A percentile compares a stretch with the other conserved stretches of the same genome.
Conservation (phyloP, 2,888 invertebrate species). For the Acronicta alni region DNA sequence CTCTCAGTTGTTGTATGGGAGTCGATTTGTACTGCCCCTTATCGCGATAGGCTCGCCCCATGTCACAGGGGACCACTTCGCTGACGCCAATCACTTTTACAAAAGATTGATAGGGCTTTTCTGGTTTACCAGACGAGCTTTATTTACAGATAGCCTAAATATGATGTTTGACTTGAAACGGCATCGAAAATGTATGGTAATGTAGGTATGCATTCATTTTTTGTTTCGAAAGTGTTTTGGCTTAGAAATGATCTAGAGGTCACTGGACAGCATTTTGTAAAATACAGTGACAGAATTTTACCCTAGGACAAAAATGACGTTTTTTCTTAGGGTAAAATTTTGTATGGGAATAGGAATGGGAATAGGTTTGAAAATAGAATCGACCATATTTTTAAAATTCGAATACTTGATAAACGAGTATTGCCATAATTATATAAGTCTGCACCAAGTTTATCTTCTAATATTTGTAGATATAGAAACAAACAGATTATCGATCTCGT, state of each 20-base stretch:
- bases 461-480: constrained; percentile 38
- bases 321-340: too few species aligned
- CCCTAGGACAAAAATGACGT: too few species aligned
- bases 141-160: neutral
- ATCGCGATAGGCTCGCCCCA: constrained; percentile 11
- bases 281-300: too few species aligned
- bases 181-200: too few species aligned
- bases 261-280: too few species aligned
- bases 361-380: too few species aligned
- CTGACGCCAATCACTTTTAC: constrained; percentile 3
- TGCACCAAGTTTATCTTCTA: neutral
- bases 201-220: too few species aligned
- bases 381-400: neutral
- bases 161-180: neutral
- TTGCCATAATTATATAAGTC: neutral
- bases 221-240: too few species aligned
- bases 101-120: constrained; percentile 5
- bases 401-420: neutral
- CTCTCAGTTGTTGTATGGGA: constrained; percentile 18
- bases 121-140: neutral
- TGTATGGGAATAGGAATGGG: too few species aligned
- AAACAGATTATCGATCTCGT: constrained; percentile 53
- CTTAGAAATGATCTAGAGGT: too few species aligned
- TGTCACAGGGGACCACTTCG: constrained; percentile 18
- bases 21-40: constrained; percentile 30